Percentiles rank a stretch among this genome's conserved stretches.
These are phyloP conservation scores for Enteromius thamalakanensis DNA, from an alignment of 2,797 vertebrate genomes.

Conservation along the genomic window DNA sequence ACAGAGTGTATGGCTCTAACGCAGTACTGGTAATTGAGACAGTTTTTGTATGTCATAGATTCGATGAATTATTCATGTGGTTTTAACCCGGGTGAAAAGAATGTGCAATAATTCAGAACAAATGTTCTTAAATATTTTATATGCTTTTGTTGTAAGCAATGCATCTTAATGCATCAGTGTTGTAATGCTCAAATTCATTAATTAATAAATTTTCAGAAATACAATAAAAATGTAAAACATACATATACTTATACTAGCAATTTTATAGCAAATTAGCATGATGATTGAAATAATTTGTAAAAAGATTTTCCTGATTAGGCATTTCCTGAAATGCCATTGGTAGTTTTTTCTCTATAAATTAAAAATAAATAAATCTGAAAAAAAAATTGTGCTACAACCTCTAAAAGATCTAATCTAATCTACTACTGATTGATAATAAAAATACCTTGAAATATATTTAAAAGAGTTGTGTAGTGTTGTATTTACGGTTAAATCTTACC, in stretches of 20 bases:
- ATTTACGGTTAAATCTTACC: background rate
- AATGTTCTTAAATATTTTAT: background rate
- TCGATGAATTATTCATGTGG: background rate
- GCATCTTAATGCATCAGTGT: background rate
- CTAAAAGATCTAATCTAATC: too few relatives aligned
- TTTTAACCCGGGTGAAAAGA: background rate
- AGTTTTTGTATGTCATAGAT: background rate
- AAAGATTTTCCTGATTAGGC: background rate
- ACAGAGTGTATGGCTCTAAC: background rate
- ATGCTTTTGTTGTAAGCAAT: background rate
- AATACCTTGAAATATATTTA: background rate
- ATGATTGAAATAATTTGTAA: background rate
- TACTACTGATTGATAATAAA: too few relatives aligned
- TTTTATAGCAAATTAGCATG: too few relatives aligned
- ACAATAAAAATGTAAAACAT: background rate
- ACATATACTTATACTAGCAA: background rate
- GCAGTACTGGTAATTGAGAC: background rate
- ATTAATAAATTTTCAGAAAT: background rate
- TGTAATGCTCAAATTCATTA: background rate
- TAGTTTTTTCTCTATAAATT: background rate
- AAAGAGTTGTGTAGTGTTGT: background rate
- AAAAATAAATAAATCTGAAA: background rate
- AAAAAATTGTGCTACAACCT: too few relatives aligned
- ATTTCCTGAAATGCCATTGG: background rate
- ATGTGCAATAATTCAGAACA: background rate